Base-by-base conservation (phyloP, 2,888 invertebrate genomes). In the Habrosyne pyritoides region DNA sequence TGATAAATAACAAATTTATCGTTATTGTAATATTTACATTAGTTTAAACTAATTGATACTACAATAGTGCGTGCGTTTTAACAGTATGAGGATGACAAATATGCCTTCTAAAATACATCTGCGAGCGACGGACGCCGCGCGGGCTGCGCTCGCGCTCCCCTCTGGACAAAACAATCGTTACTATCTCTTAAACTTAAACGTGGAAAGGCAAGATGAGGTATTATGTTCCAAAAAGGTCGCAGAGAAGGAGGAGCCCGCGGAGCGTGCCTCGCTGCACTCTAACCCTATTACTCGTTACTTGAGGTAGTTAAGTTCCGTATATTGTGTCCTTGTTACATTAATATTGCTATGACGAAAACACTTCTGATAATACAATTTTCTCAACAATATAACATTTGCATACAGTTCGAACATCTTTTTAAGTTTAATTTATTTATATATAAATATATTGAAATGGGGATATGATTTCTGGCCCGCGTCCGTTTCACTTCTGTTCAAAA, bases 1-100 rank as follows among this genome's bases (percentile, higher is more conserved):
- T 86, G 88, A 85, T 88, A 89, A 89, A 90, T 91, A 91, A 91
- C 91, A 90, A 89, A 87, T 86, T 82, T 79, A 84, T 81, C 81
- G 78, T 83, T 79, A 83, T 73, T 81, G 81, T 82, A 65, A 81
- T 91, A 91, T 91, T 83, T 91, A 91, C 91, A 91, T 81, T 76
- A 79, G 76, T 83, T 59, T 80, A 76, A 76, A 78, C 86, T 87
- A 89, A 79, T 73, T 75, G 80, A 80, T 83, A 78, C 84, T 85
- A 85, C 87, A n/a, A n/a, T 85, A 86, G 73, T 82, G 80, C 80
- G 84, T 86, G 84, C 79, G n/a, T 86, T 86, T 81, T 80, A 88
- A 87, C 87, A 85, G 81, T 83, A 82, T 77, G 80, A 79, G 78
- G 78, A 77, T 81, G 83, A 82, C 82, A 84, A 85, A 76, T 77